These are phyloP conservation scores for Octodonta nipae DNA, from an alignment of 2,888 invertebrate species.

Conservation along the genomic window DNA sequence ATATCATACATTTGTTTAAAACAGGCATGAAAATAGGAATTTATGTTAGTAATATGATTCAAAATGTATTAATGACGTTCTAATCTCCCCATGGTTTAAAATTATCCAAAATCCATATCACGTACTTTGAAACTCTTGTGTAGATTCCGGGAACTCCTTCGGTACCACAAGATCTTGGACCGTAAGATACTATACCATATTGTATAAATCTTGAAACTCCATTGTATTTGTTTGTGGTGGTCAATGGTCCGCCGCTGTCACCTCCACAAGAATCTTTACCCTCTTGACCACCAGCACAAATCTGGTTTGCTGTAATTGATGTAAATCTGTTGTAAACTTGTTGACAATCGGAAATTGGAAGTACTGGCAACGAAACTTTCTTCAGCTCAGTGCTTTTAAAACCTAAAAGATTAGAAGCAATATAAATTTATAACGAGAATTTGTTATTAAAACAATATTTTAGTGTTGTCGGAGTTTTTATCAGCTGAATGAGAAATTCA, in stretches of 20 bases:
- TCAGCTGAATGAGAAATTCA: no score
- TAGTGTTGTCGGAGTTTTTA: no score
- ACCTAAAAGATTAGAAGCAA: no score
- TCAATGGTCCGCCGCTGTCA: slow-evolving; percentile 55
- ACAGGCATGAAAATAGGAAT: no score
- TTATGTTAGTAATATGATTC: no score
- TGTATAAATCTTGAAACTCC: slow-evolving; percentile 38
- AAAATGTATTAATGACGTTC: no score
- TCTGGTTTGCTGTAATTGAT: slow-evolving; percentile 30
- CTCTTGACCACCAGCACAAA: slow-evolving; percentile 51
- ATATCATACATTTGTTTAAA: no score
- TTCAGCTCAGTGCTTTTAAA: slow-evolving; percentile 28
- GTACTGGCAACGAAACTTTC: slow-evolving; percentile 33
- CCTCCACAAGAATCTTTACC: slow-evolving; percentile 52
- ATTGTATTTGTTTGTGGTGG: slow-evolving; percentile 29
- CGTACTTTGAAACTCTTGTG: slow-evolving; percentile 45
- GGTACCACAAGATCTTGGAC: slow-evolving; percentile 30
- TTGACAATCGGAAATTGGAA: slow-evolving; percentile 28
- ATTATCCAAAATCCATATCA: slow-evolving; percentile 47
- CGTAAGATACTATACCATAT: slow-evolving; percentile 39
- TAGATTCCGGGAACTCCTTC: slow-evolving; percentile 53
- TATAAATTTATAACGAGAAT: no score
- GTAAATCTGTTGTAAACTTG: slow-evolving; percentile 22
- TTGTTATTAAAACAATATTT: no score
- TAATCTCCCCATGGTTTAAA: slow-evolving; percentile 16